Evolutionary conservation across 2,113 vertebrate species (phyloP), one percentile per base, ranked within the genome.

Genomic region (Morone saxatilis): DNA sequence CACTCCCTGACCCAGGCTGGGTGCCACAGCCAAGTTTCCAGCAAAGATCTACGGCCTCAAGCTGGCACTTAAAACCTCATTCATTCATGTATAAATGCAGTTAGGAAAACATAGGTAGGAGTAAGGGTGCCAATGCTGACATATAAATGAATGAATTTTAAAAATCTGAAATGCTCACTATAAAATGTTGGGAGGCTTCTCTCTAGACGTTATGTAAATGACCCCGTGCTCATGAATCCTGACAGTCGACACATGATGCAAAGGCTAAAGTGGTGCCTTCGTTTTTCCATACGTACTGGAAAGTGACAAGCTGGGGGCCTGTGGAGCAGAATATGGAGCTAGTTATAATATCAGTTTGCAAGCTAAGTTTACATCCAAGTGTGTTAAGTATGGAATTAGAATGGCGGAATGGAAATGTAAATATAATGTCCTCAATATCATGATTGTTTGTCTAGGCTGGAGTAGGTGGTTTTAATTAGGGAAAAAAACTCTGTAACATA

Each of bases 11-110:
- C 76, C 51, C 66, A 67, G 68, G 48, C 38, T 17, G 65, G 36
- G 36, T 13, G 53, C 53, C 1, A 2, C 69, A 36, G 92, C 91
- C 86, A 91, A 93, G 73, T 90, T 88, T 89, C 90, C 80, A 43
- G 41, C 59, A 70, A 50, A 80, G 71, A 76, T 31, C 73, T 61
- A 40, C 72, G 53, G 50, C 67, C 65, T 86, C 54, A 66, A 57
- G 48, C 67, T 79, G 71, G 79, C 61, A 78, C 76, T 65, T 53
- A 11, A 73, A 60, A 76, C 66, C 66, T 68, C 60, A 54, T 78
- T 62, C 53, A 69, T 69, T 74, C 57, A 17, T 60, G 41, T 10
- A 54, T 72, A 63, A 50, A 74, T 67, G 86, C 17, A 74, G 51
- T 76, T 71, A 50, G 61, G 69, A 75, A 86, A 81, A 88, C 68